A percentile compares a stretch with the other conserved stretches of the same genome.
These are phyloP conservation scores for Gymnopithys bicolor DNA, from an alignment of 2,797 vertebrate genomes.

Conservation along the genomic window DNA sequence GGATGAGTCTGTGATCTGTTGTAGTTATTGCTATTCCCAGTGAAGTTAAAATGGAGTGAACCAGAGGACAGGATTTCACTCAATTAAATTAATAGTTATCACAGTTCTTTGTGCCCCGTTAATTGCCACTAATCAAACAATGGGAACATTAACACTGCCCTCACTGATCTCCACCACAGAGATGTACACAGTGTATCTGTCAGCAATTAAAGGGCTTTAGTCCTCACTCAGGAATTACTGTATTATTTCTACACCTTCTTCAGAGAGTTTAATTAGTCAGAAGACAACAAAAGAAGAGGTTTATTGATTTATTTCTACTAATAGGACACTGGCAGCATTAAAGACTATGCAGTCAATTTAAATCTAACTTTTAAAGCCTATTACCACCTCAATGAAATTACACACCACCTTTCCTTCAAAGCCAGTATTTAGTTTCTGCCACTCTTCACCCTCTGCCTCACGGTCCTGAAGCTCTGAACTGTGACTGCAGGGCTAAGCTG, in stretches of 20 bases:
- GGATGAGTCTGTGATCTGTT: not conserved
- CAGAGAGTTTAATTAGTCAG: not conserved
- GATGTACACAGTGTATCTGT: not conserved
- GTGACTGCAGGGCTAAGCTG: not conserved
- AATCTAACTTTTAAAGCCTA: not conserved
- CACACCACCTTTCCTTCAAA: not conserved
- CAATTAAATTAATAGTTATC: not conserved
- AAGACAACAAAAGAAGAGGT: not conserved
- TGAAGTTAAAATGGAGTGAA: not conserved
- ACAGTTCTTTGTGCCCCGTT: not conserved
- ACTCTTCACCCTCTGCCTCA: not conserved
- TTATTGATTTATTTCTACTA: not conserved
- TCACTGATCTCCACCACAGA: not conserved
- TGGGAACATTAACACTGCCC: not conserved
- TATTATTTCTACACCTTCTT: not conserved
- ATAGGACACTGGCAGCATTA: not conserved
- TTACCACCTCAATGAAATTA: not conserved
- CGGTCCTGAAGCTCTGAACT: not conserved
- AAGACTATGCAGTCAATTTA: not conserved
- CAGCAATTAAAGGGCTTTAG: not conserved
- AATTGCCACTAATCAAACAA: not conserved
- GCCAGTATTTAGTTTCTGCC: not conserved
- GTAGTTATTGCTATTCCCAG: not conserved
- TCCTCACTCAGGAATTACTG: not conserved
- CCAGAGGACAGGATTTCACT: not conserved